A percentile compares a stretch with the other conserved stretches of the same genome.
Evolutionary conservation across 2,888 invertebrate genomes (phyloP).

Genomic region (Bruchidius siliquastri): DNA sequence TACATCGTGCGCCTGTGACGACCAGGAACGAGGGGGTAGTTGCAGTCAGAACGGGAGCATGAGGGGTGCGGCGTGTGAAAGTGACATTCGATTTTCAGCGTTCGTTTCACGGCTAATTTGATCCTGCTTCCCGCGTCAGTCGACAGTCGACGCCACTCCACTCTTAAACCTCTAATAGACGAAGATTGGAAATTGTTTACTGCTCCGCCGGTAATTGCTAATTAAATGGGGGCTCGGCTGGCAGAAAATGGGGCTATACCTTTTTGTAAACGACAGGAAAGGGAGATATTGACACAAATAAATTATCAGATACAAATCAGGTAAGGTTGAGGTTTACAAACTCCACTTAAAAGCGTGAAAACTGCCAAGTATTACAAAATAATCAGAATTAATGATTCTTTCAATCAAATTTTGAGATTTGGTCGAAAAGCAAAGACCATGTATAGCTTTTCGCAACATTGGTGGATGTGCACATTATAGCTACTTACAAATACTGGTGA

Average conservation of each 20-base stretch:
- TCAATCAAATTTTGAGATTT: too few species aligned
- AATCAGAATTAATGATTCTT: too few species aligned
- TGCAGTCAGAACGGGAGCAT: neutral
- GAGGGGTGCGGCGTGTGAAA: neutral
- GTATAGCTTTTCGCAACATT: too few species aligned
- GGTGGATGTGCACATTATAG: too few species aligned
- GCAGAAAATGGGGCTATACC: neutral
- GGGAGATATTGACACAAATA: neutral
- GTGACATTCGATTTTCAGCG: neutral
- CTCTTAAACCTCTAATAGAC: neutral
- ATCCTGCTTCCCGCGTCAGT: neutral
- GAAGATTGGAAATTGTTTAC: neutral
- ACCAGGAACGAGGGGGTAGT: neutral
- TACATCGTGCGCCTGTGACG: neutral
- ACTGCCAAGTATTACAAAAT: too few species aligned
- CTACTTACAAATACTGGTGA: too few species aligned
- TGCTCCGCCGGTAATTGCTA: neutral
- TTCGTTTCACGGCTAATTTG: neutral
- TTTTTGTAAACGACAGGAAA: neutral
- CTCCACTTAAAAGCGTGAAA: too few species aligned
- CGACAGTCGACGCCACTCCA: neutral
- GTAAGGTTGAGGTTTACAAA: neutral
- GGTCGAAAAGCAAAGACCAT: too few species aligned
- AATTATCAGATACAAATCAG: neutral
- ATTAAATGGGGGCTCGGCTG: neutral